Conservation (phyloP, 2,888 invertebrate species). For the Pristionchus exspectatus region DNA sequence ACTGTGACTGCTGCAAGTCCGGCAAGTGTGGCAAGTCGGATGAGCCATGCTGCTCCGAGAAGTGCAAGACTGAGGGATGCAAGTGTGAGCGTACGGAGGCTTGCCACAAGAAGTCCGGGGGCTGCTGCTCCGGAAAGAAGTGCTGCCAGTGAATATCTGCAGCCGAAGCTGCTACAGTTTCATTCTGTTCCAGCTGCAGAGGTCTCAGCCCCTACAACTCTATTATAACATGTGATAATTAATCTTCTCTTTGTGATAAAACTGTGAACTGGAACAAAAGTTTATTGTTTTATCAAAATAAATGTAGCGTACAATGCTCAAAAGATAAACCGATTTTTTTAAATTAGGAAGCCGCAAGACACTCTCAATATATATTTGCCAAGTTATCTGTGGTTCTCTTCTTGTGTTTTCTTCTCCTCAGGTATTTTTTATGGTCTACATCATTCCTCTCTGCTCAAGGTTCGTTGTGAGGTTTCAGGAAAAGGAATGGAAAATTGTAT, state of each 20-base stretch:
- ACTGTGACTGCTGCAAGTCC: constrained; percentile 16
- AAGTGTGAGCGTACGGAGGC: constrained; percentile 21
- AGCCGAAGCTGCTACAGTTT: background rate
- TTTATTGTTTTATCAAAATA: too few relatives aligned
- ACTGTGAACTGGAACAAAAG: background rate
- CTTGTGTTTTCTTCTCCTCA: background rate
- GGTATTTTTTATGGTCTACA: background rate
- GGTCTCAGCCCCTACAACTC: background rate
- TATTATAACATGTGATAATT: background rate
- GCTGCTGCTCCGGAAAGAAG: constrained; percentile 18
- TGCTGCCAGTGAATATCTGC: constrained; percentile 15
- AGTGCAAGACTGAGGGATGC: constrained; percentile 35
- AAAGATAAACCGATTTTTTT: too few relatives aligned
- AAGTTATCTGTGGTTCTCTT: background rate
- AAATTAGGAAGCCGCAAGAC: too few relatives aligned
- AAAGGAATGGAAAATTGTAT: too few relatives aligned
- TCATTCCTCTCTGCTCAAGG: too few relatives aligned
- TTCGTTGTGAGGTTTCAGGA: too few relatives aligned
- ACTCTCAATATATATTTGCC: too few relatives aligned
- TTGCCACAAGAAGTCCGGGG: background rate
- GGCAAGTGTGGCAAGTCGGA: constrained; percentile 6
- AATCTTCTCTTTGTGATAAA: too few relatives aligned
- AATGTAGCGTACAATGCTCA: too few relatives aligned
- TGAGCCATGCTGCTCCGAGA: background rate
- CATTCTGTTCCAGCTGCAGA: background rate